These are phyloP conservation scores for Morinoia aosen DNA, from an alignment of 2,888 invertebrate genomes.

Conservation along the genomic window DNA sequence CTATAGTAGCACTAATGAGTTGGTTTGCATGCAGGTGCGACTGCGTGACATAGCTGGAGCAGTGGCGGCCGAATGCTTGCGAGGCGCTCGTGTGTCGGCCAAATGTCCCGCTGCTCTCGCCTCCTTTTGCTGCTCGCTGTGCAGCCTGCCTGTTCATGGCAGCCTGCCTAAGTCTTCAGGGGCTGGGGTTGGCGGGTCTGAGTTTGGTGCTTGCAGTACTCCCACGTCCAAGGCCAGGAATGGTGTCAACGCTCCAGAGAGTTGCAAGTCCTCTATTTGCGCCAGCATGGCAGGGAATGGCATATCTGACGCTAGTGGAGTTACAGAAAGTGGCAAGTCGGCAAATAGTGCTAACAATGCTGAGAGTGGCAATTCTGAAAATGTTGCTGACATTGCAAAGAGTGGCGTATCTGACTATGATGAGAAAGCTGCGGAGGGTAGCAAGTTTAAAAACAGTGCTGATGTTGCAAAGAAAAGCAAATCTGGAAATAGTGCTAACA, in stretches of 20 bases:
- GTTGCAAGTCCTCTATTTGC: background rate
- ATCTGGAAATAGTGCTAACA: too few species aligned
- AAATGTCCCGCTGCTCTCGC: background rate
- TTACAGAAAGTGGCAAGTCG: background rate
- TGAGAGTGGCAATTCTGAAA: too few species aligned
- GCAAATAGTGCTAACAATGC: too few species aligned
- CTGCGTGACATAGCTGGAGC: background rate
- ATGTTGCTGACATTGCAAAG: background rate
- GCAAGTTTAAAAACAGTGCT: too few species aligned
- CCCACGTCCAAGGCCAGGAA: background rate
- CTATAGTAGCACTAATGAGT: background rate
- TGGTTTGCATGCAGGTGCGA: background rate
- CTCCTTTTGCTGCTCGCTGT: background rate
- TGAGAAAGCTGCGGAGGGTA: too few species aligned
- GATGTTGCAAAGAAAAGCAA: background rate
- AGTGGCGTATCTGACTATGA: background rate
- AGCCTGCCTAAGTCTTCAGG: background rate
- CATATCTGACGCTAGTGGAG: background rate
- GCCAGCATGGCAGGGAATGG: background rate
- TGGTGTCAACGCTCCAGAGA: background rate
- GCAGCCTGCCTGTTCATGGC: background rate
- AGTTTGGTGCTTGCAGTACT: background rate
- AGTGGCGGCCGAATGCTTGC: background rate
- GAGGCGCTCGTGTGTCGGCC: background rate
- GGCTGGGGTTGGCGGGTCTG: background rate